Evolutionary conservation across 2,797 vertebrate genomes (phyloP).

Genomic region (Halcyon chelicuti): DNA sequence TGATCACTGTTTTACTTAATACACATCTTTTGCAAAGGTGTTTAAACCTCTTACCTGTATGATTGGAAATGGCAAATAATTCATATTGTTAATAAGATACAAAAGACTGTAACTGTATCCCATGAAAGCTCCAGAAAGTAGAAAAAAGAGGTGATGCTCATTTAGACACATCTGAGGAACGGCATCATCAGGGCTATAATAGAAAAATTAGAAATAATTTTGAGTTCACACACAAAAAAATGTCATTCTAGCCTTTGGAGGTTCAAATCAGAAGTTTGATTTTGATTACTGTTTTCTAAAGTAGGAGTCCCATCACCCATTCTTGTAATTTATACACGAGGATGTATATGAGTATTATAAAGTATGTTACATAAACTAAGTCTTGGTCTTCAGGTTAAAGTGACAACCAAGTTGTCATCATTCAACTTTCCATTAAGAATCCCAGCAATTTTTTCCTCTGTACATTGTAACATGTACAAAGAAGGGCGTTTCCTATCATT

Average conservation of each 20-base stretch:
- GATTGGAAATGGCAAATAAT: slow-evolving; percentile 91
- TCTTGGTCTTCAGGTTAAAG: background rate
- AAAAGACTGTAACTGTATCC: slow-evolving; percentile 91
- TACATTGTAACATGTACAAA: background rate
- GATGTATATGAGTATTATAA: background rate
- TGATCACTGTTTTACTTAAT: background rate
- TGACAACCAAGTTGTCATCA: background rate
- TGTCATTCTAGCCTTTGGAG: background rate
- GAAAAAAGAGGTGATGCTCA: slow-evolving; percentile 89
- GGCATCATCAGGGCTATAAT: slow-evolving; percentile 29
- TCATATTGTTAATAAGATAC: slow-evolving; percentile 92
- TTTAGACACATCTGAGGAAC: slow-evolving; percentile 84
- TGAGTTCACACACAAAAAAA: background rate
- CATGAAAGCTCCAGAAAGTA: slow-evolving; percentile 91
- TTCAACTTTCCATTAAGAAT: background rate
- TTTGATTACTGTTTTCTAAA: background rate
- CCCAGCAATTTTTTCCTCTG: background rate
- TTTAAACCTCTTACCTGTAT: slow-evolving; percentile 86
- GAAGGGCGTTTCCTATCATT: background rate
- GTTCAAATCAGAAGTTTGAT: background rate
- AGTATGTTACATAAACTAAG: background rate
- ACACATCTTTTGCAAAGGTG: background rate
- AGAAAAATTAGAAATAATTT: background rate
- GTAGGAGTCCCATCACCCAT: background rate
- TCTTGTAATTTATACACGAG: background rate